A percentile compares a stretch with the other conserved stretches of the same genome.
These are phyloP conservation scores for Plebejus argus DNA, from an alignment of 2,888 invertebrate species.

Conservation along the genomic window DNA sequence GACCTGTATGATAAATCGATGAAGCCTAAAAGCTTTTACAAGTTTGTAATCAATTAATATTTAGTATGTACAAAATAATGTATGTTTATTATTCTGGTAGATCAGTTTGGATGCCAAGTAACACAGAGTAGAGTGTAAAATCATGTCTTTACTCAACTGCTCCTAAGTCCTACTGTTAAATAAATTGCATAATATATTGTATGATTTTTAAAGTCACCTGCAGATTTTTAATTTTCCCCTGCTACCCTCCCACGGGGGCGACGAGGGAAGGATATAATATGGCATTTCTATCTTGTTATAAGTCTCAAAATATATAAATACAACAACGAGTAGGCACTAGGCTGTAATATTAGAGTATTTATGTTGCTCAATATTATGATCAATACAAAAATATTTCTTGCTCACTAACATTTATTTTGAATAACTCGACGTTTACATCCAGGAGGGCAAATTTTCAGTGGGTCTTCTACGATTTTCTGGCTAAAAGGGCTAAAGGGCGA, in stretches of 20 bases:
- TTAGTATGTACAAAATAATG: background rate
- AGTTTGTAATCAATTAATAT: background rate
- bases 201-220: no score
- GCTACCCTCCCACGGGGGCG: no score
- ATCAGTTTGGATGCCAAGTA: background rate
- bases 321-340: background rate
- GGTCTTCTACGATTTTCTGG: constrained; percentile 37
- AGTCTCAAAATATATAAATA: constrained; percentile 8
- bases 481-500: constrained; percentile 60
- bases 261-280: no score
- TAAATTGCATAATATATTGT: no score
- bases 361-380: background rate
- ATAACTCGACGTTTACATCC: constrained; percentile 63
- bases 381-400: background rate
- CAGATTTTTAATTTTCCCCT: no score
- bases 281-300: background rate
- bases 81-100: background rate
- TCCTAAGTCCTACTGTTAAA: no score
- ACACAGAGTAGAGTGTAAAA: no score
- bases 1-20: background rate
- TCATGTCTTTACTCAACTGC: no score
- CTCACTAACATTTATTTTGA: constrained; percentile 52
- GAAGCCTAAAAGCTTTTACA: background rate
- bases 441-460: constrained; percentile 49
- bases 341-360: background rate